phyloP scores from a whole-genome alignment of 2,113 vertebrate species.

The Lepisosteus oculatus region DNA sequence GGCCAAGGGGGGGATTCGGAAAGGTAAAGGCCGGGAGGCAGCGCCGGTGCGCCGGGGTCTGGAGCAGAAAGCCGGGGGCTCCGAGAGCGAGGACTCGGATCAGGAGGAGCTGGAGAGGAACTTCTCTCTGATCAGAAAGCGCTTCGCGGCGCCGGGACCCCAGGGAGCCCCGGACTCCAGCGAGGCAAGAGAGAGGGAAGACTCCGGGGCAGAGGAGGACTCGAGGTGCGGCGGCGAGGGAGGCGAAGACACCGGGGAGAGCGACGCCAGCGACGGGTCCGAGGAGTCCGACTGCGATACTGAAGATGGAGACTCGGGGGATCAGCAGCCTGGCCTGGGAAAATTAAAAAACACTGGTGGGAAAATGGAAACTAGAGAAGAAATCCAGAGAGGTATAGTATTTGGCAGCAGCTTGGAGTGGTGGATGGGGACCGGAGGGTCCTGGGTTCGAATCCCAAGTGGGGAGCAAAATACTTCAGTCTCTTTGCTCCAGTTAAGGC shows the following conservation, averaged over 20 bases:
- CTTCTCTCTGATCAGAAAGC: conserved; percentile 31
- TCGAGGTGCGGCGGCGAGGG: conserved; percentile 7
- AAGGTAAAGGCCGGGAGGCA: neutral
- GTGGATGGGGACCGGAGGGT: too few species aligned
- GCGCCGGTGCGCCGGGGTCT: neutral
- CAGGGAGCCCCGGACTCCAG: conserved; percentile 7
- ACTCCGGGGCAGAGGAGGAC: neutral
- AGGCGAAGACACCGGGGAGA: conserved; percentile 6
- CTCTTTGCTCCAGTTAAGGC: too few species aligned
- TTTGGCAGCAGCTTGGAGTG: too few species aligned
- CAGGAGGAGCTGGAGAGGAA: conserved; percentile 43
- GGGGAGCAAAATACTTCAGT: too few species aligned
- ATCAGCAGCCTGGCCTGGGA: neutral
- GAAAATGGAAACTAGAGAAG: neutral
- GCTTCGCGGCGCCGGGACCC: neutral
- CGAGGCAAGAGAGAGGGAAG: neutral
- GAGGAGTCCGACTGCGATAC: conserved; percentile 9
- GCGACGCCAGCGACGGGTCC: neutral
- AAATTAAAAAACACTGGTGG: neutral
- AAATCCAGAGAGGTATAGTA: conserved; percentile 32
- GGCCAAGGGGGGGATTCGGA: neutral
- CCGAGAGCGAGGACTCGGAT: conserved; percentile 16
- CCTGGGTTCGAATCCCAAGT: too few species aligned
- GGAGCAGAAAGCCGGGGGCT: neutral
- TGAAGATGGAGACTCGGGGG: conserved; percentile 9